Evolutionary conservation across 2,888 invertebrate species (phyloP).

Genomic region (Noctua pronuba): DNA sequence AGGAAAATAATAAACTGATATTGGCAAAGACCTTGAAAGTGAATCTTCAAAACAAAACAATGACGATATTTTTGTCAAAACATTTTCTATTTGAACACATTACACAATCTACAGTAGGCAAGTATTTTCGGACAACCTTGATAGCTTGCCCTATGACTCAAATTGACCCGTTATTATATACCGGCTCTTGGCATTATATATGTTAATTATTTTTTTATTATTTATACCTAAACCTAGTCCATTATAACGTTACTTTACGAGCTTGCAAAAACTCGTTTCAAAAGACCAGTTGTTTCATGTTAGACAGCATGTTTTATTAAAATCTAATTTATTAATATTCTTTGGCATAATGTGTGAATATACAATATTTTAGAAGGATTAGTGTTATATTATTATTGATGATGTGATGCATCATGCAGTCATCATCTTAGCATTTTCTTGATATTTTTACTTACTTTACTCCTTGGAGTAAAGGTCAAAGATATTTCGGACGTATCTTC

Average conservation of each 20-base stretch:
- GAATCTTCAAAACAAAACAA: neutral
- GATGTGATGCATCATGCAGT: constrained; percentile 10
- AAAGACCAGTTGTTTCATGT: constrained; percentile 12
- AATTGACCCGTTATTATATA: constrained; percentile 40
- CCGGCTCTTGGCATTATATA: constrained; percentile 29
- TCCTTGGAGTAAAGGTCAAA: neutral
- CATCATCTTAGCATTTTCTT: neutral
- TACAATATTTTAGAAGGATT: neutral
- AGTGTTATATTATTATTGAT: constrained; percentile 9
- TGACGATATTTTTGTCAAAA: neutral
- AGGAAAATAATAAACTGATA: neutral
- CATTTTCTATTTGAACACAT: constrained; percentile 19
- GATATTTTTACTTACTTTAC: neutral
- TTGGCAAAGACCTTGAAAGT: constrained; percentile 19
- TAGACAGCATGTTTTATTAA: neutral
- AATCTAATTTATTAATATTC: constrained; percentile 1
- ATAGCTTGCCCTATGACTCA: constrained; percentile 48
- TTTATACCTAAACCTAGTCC: constrained; percentile 16
- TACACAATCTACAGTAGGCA: constrained; percentile 11
- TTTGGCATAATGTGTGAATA: neutral
- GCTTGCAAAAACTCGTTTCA: constrained; percentile 16
- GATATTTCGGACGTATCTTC: neutral
- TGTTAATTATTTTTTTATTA: constrained; percentile 25
- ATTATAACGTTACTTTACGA: constrained; percentile 42
- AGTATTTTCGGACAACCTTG: constrained; percentile 42